Base-by-base conservation (phyloP, 2,888 invertebrate genomes). In the Bellardia bayeri region DNA sequence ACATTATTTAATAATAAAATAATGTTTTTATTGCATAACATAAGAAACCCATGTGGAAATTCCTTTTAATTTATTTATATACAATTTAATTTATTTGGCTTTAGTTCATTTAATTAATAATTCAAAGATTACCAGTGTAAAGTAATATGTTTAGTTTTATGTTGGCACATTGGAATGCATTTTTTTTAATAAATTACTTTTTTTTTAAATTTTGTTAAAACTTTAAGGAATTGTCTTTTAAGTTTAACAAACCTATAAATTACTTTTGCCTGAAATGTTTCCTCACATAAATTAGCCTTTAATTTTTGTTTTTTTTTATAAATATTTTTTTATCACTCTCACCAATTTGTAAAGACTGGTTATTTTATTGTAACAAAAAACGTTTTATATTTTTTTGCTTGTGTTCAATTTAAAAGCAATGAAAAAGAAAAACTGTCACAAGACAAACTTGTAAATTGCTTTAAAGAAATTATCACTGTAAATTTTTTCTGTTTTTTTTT, bases 401-500 rank as follows among this genome's bases (percentile, higher is more conserved):
- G 8, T 40, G n/a, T 81, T 37, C 56, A 61, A 71, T 82, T 69
- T 69, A 76, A 76, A 82, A 83, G 63, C 37, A 40, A 71, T n/a
- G n/a, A 40, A 64, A 81, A 80, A 49, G 37, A 23, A 71, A 79
- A 86, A 86, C 75, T 87, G 75, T 80, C 80, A 80, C 83, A 82
- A 69, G 54, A 75, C 64, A 79, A 80, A 80, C 54, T 83, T 76
- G 82, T 80, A 83, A 75, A 86, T 83, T 74, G 75, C 64, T 69
- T 58, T 81, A 40, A 79, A 83, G 68, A 87, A 83, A 87, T 87
- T 82, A 87, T 76, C 80, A 42, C 80, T 51, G 75, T 51, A 64
- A 51, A 58, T 79, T 86, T 74, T 58, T 63, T 54, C 54, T 58
- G 49, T 71, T n/a, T n/a, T n/a, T 14, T 6, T 49, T 51, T 51